Evolutionary conservation across 2,113 vertebrate species (phyloP).

Genomic region (Ciconia maguari): DNA sequence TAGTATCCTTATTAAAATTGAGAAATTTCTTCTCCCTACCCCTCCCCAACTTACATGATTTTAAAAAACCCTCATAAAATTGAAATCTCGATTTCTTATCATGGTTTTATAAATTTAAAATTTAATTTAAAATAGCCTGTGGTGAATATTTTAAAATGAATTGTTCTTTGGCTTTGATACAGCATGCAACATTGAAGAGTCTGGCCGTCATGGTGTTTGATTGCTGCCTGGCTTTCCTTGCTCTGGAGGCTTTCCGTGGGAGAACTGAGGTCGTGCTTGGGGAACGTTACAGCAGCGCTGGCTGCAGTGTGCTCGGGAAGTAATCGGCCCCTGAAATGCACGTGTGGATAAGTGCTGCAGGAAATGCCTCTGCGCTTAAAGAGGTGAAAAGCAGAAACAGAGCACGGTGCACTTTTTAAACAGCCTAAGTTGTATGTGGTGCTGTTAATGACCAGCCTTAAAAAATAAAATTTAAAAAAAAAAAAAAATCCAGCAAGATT

Average conservation of each 20-base stretch:
- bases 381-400: neutral
- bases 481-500: neutral
- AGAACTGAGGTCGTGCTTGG: neutral
- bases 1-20: neutral
- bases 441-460: neutral
- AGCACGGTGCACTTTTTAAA: neutral
- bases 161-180: conserved; percentile 19
- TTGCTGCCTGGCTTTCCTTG: neutral
- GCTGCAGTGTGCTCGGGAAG: neutral
- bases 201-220: neutral
- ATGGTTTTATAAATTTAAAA: neutral
- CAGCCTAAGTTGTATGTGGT: fast-evolving
- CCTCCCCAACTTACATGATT: neutral
- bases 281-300: neutral
- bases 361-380: neutral
- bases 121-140: neutral
- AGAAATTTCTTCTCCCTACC: neutral
- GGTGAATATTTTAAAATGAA: neutral
- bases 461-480: neutral
- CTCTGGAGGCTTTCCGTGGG: neutral
- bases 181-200: neutral
- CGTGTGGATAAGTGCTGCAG: neutral
- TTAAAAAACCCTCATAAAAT: neutral
- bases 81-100: neutral
- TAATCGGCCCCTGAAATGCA: neutral